A percentile compares a stretch with the other conserved stretches of the same genome.
Conservation (phyloP, 2,888 invertebrate species). For the Trissolcus japonicus region DNA sequence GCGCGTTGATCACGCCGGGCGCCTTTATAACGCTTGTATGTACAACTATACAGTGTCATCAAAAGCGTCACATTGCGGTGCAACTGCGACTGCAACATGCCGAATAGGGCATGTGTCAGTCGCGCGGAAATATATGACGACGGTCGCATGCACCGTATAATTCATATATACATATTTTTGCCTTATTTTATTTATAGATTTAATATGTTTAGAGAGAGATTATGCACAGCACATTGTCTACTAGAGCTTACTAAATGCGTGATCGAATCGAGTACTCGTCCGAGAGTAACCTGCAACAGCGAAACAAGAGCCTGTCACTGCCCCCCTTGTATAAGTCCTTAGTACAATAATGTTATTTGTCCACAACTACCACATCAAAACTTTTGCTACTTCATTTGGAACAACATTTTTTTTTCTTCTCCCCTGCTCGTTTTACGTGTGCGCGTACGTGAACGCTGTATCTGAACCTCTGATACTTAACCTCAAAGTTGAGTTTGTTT, state of each 20-base stretch:
- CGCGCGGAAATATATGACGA: conserved; percentile 14
- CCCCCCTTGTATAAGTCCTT: conserved; percentile 61
- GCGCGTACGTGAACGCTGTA: neutral
- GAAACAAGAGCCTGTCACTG: conserved; percentile 74
- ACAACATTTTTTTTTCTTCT: conserved; percentile 6
- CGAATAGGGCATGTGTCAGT: conserved; percentile 19
- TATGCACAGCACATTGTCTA: conserved; percentile 72
- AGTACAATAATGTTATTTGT: conserved; percentile 26
- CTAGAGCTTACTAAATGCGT: conserved; percentile 76
- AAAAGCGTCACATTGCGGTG: conserved; percentile 36
- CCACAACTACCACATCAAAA: neutral
- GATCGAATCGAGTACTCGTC: conserved; percentile 76
- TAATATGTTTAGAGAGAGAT: conserved; percentile 54
- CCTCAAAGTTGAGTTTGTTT: neutral
- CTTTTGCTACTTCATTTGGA: too few species aligned
- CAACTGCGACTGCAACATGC: conserved; percentile 9
- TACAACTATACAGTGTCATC: conserved; percentile 49
- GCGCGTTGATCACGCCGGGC: conserved; percentile 13
- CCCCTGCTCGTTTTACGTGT: neutral
- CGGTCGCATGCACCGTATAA: conserved; percentile 36
- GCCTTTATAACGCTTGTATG: conserved; percentile 43
- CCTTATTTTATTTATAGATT: conserved; percentile 39
- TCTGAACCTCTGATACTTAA: neutral
- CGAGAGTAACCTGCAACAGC: conserved; percentile 76
- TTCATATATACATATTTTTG: conserved; percentile 37